Conservation (phyloP, 2,888 invertebrate genomes). For the Cantharis lateralis region DNA sequence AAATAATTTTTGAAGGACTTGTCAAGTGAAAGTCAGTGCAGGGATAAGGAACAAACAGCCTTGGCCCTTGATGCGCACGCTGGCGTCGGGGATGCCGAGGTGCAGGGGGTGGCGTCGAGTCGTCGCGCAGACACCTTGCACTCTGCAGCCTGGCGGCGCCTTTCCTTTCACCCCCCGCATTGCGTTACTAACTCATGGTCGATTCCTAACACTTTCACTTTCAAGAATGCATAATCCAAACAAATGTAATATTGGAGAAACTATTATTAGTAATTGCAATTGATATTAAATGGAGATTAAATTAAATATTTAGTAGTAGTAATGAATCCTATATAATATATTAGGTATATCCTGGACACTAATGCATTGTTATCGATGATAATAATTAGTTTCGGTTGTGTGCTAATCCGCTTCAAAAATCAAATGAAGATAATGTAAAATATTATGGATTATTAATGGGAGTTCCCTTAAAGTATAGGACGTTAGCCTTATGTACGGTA, state of each 20-base stretch:
- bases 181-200: slow-evolving; percentile 33
- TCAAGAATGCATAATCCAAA: slow-evolving; percentile 20
- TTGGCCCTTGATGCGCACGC: slow-evolving; percentile 34
- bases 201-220: slow-evolving; percentile 31
- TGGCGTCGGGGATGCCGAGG: slow-evolving; percentile 42
- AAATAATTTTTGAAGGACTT: slow-evolving; percentile 16
- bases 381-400: neutral
- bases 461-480: neutral
- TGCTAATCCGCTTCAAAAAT: neutral
- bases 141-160: slow-evolving; percentile 51
- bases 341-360: neutral
- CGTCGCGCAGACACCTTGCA: slow-evolving; percentile 60
- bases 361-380: neutral
- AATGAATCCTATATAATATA: neutral
- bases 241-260: slow-evolving; percentile 22
- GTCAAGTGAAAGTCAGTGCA: slow-evolving; percentile 30
- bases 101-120: slow-evolving; percentile 55
- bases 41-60: slow-evolving; percentile 32
- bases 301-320: neutral
- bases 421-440: neutral
- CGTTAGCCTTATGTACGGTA: neutral
- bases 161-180: slow-evolving; percentile 48
- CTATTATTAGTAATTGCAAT: neutral
- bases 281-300: neutral
- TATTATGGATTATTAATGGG: neutral